Percentiles rank a stretch among this genome's conserved stretches.
These are phyloP conservation scores for Hypomecis punctinalis DNA, from an alignment of 2,888 invertebrate species.

Conservation along the genomic window DNA sequence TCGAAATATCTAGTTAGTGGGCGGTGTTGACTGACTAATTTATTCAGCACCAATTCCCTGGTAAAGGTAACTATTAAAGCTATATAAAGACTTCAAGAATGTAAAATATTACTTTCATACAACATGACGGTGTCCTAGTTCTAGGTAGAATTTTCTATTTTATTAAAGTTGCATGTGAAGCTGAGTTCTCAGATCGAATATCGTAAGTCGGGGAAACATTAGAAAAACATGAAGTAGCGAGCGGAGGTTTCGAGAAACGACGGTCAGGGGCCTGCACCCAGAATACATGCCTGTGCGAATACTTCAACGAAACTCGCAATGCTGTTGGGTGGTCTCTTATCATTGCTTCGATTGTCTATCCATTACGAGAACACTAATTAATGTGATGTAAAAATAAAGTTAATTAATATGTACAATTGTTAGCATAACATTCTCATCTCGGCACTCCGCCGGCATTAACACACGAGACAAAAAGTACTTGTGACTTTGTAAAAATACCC, in stretches of 20 bases:
- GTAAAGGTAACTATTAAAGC: not conserved
- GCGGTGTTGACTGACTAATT: constrained; percentile 4
- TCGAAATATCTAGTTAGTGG: not conserved
- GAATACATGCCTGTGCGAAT: constrained; percentile 11
- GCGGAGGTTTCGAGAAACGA: constrained; percentile 18
- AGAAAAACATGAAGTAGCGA: constrained; percentile 10
- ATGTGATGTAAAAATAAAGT: constrained; percentile 16
- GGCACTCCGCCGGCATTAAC: constrained; percentile 26
- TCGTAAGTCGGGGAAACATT: constrained; percentile 6
- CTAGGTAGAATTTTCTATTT: too few relatives aligned
- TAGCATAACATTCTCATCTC: constrained; percentile 19
- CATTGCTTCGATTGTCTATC: constrained; percentile 9
- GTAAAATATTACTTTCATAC: not conserved
- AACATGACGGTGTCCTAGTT: not conserved
- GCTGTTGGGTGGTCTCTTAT: constrained; percentile 13
- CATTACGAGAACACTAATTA: constrained; percentile 10
- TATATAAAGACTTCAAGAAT: not conserved
- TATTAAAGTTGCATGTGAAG: constrained; percentile 11
- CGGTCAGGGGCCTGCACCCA: not conserved
- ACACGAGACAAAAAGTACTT: constrained; percentile 32
- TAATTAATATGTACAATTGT: constrained; percentile 36
- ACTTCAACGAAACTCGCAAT: constrained; percentile 1
- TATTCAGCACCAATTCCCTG: constrained; percentile 3
- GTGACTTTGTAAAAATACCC: constrained; percentile 20
- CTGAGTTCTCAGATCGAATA: constrained; percentile 10